A percentile compares a stretch with the other conserved stretches of the same genome.
Conservation (phyloP, 2,888 invertebrate species). For the Microplitis manilae region DNA sequence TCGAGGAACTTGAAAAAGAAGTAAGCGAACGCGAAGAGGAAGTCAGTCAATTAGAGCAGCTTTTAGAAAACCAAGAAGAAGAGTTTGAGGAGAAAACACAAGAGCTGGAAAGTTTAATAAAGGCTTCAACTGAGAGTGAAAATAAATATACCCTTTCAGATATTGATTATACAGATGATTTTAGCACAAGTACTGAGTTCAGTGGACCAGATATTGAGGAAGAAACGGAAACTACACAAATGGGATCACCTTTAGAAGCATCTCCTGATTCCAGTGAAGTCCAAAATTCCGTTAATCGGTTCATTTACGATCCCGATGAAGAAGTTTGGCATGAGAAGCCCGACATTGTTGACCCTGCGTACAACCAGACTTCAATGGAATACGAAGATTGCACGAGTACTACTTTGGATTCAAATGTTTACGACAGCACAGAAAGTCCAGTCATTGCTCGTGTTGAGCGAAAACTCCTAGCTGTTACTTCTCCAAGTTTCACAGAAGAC, state of each 20-base stretch:
- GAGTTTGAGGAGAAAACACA: constrained; percentile 45
- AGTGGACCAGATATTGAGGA: constrained; percentile 27
- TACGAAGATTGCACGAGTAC: constrained; percentile 33
- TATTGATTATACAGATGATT: constrained; percentile 1
- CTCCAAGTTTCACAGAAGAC: background rate
- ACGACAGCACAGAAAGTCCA: background rate
- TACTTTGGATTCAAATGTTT: background rate
- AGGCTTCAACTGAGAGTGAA: constrained; percentile 14
- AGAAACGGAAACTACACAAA: constrained; percentile 15
- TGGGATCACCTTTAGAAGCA: background rate
- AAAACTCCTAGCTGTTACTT: background rate
- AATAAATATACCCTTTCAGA: constrained; percentile 17
- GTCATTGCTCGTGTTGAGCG: background rate
- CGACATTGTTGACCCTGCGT: constrained; percentile 20
- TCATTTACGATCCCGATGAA: constrained; percentile 46
- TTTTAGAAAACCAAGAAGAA: constrained; percentile 38
- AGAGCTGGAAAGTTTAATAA: constrained; percentile 38
- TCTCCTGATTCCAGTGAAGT: background rate
- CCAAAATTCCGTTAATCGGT: constrained; percentile 16
- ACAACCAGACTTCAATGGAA: constrained; percentile 7
- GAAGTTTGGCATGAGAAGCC: constrained; percentile 49
- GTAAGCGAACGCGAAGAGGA: constrained; percentile 42
- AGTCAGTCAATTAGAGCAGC: constrained; percentile 45
- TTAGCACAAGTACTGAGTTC: constrained; percentile 30
- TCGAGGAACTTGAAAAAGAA: constrained; percentile 45